Evolutionary conservation across 2,797 vertebrate genomes (phyloP), one percentile per base, ranked within the genome.

Genomic region (Salarias fasciatus): DNA sequence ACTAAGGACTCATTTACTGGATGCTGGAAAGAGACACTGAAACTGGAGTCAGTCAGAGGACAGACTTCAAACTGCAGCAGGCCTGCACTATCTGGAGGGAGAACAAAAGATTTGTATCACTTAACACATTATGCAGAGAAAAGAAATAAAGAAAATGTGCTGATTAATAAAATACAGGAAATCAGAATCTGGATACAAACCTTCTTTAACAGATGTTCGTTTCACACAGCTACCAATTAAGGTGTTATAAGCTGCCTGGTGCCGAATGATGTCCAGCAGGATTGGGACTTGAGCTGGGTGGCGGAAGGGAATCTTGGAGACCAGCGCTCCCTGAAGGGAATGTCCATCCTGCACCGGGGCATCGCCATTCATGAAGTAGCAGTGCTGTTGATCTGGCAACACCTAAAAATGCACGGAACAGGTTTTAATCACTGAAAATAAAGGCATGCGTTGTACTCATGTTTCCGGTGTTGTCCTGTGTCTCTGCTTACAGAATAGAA

Each of bases 11-110:
- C 98, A 29, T 99, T 99, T 72, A 99, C 97, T 0, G 98, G 98
- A 70, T 99, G 98, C 88, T 99, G 98, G 82, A 99, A 99, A 53
- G 98, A 99, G 1, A 99, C 95, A 1, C 95, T 97, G 83, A 99
- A 98, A 81, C 96, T 96, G 24, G 96, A 96, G 80, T 99, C 96
- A 0, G 96, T 98, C 11, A 99, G 94, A 33, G 98, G 98, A 75
- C 97, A 98, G 3, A 99, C 97, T 89, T 99, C 98, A 92, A 99
- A 99, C 83, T 98, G 98, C 76, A 99, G 92, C 53, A 98, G 93
- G 14, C 96, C 96, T 6, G 96, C 94, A 55, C 90, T 94, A 88
- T 99, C 97, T 99, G 89, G 53, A 86, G 10, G 18, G 56, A 72
- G 50, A 38, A 42, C 1, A 52, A 0, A 8, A 11, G 9, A 62